phyloP scores from a whole-genome alignment of 2,113 vertebrate genomes.

The Spea bombifrons region DNA sequence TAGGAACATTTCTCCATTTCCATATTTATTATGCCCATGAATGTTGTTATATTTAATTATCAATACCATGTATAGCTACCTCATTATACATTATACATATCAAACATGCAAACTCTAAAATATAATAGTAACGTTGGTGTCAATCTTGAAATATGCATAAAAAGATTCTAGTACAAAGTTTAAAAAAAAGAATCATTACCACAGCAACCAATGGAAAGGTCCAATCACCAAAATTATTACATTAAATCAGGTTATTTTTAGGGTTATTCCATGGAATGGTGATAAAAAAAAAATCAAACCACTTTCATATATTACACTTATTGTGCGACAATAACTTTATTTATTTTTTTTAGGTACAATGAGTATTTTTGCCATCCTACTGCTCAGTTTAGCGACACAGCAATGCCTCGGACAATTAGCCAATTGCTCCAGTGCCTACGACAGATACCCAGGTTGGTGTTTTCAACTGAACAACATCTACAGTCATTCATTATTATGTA shows the following conservation, averaged over 20 bases:
- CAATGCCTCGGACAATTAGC: neutral
- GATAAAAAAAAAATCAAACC: neutral
- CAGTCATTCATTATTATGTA: neutral
- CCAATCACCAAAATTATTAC: neutral
- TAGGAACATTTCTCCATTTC: no score
- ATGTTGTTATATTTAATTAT: no score
- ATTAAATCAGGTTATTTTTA: neutral
- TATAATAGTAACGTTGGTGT: no score
- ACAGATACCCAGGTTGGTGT: constrained; percentile 34
- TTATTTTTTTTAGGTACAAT: constrained; percentile 16
- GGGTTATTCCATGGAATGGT: neutral
- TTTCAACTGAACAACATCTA: neutral
- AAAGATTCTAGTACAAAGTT: neutral
- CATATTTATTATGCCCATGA: no score
- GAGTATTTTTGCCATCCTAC: neutral
- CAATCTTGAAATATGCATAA: neutral
- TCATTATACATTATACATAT: no score
- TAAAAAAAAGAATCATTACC: neutral
- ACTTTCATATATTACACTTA: neutral
- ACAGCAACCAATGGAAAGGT: neutral
- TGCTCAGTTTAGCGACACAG: constrained; percentile 4
- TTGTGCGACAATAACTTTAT: neutral
- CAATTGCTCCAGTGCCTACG: constrained; percentile 21
- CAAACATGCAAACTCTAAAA: no score
- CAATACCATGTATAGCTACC: no score